phyloP scores from a whole-genome alignment of 2,888 invertebrate species.

The Lepidocyrtoides sp. region DNA sequence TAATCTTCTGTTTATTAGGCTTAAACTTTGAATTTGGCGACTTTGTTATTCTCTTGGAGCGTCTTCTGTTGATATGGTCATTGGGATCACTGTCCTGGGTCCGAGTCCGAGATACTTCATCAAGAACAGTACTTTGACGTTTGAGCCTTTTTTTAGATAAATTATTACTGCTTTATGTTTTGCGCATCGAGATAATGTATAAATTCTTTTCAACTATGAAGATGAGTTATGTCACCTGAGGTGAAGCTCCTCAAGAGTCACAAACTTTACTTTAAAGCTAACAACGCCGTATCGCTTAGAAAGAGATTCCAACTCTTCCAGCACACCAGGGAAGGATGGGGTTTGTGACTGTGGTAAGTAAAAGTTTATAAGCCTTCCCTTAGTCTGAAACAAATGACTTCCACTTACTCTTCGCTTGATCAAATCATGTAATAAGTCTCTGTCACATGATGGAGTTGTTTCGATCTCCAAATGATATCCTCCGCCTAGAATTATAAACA shows the following conservation, averaged over 20 bases:
- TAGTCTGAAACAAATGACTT: background rate
- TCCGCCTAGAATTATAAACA: slow-evolving; percentile 20
- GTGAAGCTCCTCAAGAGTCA: slow-evolving; percentile 97
- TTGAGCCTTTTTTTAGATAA: background rate
- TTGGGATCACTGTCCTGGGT: background rate
- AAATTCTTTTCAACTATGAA: background rate
- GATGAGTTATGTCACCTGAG: slow-evolving; percentile 88
- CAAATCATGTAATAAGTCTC: background rate
- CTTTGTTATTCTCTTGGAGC: background rate
- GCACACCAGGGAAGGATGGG: slow-evolving; percentile 89
- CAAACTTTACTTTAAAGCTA: slow-evolving; percentile 93
- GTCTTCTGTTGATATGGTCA: background rate
- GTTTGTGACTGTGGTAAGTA: slow-evolving; percentile 89
- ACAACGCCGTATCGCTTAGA: slow-evolving; percentile 90
- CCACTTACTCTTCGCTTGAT: slow-evolving; percentile 42
- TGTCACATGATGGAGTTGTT: background rate
- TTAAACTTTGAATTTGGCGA: background rate
- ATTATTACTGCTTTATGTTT: background rate
- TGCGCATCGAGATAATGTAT: background rate
- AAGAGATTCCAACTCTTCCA: slow-evolving; percentile 89
- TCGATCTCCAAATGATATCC: slow-evolving; percentile 67
- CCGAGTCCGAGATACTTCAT: background rate
- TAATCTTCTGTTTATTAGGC: background rate
- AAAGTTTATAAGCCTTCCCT: slow-evolving; percentile 87
- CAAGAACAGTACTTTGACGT: slow-evolving; percentile 23